A percentile compares a stretch with the other conserved stretches of the same genome.
These are phyloP conservation scores for Mustelus asterias DNA, from an alignment of 2,113 vertebrate genomes.

Conservation along the genomic window DNA sequence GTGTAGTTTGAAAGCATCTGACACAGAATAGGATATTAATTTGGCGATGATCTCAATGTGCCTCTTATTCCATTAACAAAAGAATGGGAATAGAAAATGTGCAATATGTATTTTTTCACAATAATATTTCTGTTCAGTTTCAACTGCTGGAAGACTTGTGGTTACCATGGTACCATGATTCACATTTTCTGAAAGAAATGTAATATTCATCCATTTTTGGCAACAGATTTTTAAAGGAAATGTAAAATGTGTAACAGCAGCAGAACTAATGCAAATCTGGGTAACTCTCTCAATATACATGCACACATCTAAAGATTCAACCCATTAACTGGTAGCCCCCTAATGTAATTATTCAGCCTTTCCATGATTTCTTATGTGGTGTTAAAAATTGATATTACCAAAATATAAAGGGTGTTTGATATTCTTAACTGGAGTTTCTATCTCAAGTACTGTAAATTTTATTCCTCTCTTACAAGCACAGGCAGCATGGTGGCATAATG, in stretches of 20 bases:
- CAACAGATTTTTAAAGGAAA: slow-evolving; percentile 17
- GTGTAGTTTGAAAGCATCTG: neutral
- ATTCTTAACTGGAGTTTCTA: neutral
- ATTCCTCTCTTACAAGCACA: too few relatives aligned
- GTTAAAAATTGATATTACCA: too few relatives aligned
- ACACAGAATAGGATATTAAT: neutral
- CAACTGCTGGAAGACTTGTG: neutral
- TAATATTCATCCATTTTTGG: slow-evolving; percentile 10
- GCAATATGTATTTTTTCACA: neutral
- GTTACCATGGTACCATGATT: slow-evolving; percentile 8
- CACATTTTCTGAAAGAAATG: neutral
- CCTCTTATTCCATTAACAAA: slow-evolving; percentile 7
- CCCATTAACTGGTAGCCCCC: neutral
- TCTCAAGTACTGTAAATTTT: neutral
- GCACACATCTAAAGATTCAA: neutral
- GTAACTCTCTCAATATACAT: neutral
- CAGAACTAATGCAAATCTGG: neutral
- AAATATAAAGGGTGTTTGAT: neutral
- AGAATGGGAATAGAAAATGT: neutral
- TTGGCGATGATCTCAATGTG: neutral
- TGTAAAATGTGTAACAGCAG: neutral
- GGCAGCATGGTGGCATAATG: too few relatives aligned
- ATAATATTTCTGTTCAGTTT: neutral
- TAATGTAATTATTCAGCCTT: neutral
- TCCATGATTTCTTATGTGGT: neutral